phyloP scores from a whole-genome alignment of 2,888 invertebrate genomes.

The Stegophylla sp. region DNA sequence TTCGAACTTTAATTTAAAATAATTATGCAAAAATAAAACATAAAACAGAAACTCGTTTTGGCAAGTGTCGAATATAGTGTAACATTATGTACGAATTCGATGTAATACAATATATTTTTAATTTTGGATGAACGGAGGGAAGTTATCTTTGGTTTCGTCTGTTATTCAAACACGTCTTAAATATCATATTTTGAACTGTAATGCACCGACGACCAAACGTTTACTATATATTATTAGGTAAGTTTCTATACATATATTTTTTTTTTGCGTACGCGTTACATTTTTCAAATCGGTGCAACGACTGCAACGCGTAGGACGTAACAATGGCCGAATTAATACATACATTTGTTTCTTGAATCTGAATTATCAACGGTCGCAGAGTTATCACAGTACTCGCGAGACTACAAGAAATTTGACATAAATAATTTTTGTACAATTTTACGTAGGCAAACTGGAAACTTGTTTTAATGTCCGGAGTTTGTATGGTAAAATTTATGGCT shows the following conservation, averaged over 20 bases:
- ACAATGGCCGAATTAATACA: slow-evolving; percentile 23
- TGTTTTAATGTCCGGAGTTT: slow-evolving; percentile 3
- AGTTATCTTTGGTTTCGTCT: no score
- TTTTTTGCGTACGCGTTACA: no score
- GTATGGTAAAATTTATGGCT: slow-evolving; percentile 6
- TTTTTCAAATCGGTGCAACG: no score
- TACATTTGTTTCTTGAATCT: not conserved
- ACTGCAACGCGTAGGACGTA: slow-evolving; percentile 5
- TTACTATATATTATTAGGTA: no score
- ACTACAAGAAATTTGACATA: slow-evolving; percentile 18
- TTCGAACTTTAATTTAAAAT: not conserved
- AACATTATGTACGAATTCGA: no score
- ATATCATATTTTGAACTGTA: no score
- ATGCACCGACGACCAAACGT: no score
- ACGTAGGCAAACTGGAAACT: slow-evolving; percentile 27
- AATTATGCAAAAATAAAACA: slow-evolving; percentile 7
- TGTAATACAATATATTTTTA: no score
- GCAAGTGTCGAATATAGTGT: no score
- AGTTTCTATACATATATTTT: no score
- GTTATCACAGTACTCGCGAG: not conserved
- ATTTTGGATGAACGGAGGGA: no score
- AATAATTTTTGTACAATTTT: slow-evolving; percentile 27
- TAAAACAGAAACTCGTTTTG: slow-evolving; percentile 12
- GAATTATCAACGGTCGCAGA: not conserved
- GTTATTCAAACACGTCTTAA: no score